These are phyloP conservation scores for Muscidifurax raptorellus DNA, from an alignment of 1,140 invertebrate genomes.

Conservation along the genomic window DNA sequence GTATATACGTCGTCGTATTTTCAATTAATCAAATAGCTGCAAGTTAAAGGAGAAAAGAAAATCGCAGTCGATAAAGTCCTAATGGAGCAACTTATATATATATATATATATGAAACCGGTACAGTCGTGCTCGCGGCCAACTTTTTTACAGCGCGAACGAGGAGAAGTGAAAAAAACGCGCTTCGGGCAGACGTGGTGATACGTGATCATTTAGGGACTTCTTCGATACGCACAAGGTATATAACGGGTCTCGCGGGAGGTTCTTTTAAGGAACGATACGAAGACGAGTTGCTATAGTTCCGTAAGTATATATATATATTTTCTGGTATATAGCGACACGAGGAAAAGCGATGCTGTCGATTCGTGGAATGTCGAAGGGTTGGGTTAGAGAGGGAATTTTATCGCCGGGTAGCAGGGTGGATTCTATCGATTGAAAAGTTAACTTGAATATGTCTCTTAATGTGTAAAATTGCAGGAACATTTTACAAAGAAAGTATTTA, in stretches of 20 bases:
- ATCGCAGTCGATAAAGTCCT: not conserved
- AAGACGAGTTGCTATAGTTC: not conserved
- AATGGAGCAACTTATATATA: conserved; percentile 19
- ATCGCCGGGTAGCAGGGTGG: too few species aligned
- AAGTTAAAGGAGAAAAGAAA: not conserved
- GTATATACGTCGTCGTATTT: not conserved
- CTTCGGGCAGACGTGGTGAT: not conserved
- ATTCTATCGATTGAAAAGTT: too few species aligned
- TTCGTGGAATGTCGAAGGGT: not conserved
- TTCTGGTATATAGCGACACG: not conserved
- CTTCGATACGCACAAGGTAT: not conserved
- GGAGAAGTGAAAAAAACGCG: conserved; percentile 22
- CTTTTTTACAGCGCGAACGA: not conserved
- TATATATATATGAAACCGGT: not conserved
- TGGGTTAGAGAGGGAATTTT: not conserved
- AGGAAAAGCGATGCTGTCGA: not conserved
- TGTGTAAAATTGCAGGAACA: too few species aligned
- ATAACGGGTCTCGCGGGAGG: not conserved
- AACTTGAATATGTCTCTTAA: too few species aligned
- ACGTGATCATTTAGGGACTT: conserved; percentile 19
- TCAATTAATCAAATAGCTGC: not conserved
- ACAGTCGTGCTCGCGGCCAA: not conserved
- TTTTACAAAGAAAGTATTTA: too few species aligned
- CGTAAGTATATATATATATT: too few species aligned
- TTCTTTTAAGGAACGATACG: not conserved